Conservation (phyloP, 2,113 vertebrate species). For the Oceanites oceanicus region DNA sequence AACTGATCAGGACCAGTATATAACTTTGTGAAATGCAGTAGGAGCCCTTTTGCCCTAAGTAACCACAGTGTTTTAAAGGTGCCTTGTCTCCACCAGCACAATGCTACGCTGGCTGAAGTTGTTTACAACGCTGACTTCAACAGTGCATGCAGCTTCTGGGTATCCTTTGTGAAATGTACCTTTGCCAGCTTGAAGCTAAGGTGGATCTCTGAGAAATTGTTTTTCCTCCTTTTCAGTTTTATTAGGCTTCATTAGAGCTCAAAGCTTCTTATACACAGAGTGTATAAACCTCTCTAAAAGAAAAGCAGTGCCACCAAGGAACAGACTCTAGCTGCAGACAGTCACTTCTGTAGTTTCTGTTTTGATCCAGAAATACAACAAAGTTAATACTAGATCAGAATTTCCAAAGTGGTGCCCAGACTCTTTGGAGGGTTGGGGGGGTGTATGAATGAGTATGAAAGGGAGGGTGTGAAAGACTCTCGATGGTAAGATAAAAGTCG, state of each 20-base stretch:
- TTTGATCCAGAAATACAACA: neutral
- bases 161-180: neutral
- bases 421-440: neutral
- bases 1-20: neutral
- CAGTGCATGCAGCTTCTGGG: neutral
- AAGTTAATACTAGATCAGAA: neutral
- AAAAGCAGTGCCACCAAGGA: neutral
- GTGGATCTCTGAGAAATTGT: neutral
- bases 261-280: neutral
- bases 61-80: neutral
- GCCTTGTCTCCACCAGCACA: neutral
- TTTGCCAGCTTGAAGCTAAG: neutral
- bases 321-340: neutral
- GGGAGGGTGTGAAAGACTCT: neutral
- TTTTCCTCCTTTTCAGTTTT: neutral
- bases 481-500: neutral
- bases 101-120: neutral
- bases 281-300: neutral
- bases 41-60: neutral
- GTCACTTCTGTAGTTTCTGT: neutral
- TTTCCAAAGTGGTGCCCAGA: neutral
- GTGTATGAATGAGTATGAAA: neutral
- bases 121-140: neutral
- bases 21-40: neutral
- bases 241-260: neutral